Evolutionary conservation across 2,113 vertebrate genomes (phyloP).

Genomic region (Aptenodytes patagonicus): DNA sequence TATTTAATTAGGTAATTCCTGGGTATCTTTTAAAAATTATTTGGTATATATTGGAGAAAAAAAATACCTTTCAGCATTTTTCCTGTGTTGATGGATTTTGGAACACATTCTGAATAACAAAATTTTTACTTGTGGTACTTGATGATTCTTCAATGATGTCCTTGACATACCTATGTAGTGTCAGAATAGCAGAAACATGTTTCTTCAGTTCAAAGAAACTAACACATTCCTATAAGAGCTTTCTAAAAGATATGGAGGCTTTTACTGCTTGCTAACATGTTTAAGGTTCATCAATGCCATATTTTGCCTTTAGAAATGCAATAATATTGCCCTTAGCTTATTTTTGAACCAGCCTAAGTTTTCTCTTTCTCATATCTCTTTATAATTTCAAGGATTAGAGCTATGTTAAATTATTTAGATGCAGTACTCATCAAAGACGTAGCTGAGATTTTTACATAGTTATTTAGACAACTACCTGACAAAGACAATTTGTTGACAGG

Average conservation of each 20-base stretch:
- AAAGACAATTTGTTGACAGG: not conserved
- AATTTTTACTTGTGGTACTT: not conserved
- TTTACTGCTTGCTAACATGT: not conserved
- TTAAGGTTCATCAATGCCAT: not conserved
- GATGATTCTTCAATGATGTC: not conserved
- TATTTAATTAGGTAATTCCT: not conserved
- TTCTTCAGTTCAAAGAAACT: not conserved
- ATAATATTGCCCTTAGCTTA: not conserved
- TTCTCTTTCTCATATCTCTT: not conserved
- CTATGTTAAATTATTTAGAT: slow-evolving; percentile 36
- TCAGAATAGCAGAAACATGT: not conserved
- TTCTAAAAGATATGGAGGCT: not conserved
- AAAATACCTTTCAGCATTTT: not conserved
- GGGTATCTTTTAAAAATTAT: not conserved
- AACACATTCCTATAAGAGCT: not conserved
- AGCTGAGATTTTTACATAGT: not conserved
- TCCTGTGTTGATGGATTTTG: not conserved
- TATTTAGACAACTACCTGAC: not conserved
- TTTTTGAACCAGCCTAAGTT: not conserved
- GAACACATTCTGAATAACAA: not conserved
- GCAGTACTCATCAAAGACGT: not conserved
- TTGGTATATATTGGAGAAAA: not conserved
- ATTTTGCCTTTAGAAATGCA: not conserved
- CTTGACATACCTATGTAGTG: not conserved
- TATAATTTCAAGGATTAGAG: slow-evolving; percentile 1